Conservation (phyloP, 2,888 invertebrate species). For the Stenichneumon culpator region DNA sequence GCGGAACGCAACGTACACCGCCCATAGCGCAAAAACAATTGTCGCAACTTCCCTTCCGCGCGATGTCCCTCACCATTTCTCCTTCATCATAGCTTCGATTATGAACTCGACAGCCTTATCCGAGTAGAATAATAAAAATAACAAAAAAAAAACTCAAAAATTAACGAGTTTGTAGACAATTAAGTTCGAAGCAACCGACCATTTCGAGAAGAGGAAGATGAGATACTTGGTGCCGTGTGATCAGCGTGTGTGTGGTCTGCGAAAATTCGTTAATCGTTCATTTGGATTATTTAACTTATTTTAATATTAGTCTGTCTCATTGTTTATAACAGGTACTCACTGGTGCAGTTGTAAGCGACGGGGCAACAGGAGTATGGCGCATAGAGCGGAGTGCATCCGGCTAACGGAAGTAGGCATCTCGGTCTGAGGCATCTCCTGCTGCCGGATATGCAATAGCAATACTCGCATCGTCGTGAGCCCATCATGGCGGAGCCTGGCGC, state of each 20-base stretch:
- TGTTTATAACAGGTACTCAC: constrained; percentile 72
- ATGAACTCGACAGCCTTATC: constrained; percentile 89
- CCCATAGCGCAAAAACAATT: constrained; percentile 94
- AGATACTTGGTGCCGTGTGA: constrained; percentile 23
- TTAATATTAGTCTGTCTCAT: background rate
- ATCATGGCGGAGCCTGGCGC: constrained; percentile 94
- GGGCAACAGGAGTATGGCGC: constrained; percentile 92
- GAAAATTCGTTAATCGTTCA: background rate
- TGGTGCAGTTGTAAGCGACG: constrained; percentile 91
- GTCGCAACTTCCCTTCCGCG: constrained; percentile 89
- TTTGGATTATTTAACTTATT: background rate
- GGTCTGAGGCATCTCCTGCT: constrained; percentile 90
- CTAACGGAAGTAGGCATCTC: constrained; percentile 91
- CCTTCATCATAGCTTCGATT: constrained; percentile 90
- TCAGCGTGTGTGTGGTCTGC: constrained; percentile 48
- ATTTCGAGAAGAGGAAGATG: constrained; percentile 33
- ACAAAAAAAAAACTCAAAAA: background rate
- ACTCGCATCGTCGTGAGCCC: constrained; percentile 92
- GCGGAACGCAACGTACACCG: constrained; percentile 90
- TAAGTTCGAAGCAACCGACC: constrained; percentile 36
- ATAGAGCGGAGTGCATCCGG: constrained; percentile 89
- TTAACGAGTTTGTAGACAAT: background rate
- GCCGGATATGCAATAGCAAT: constrained; percentile 92
- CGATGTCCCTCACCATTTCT: constrained; percentile 88
- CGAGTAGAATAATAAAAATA: constrained; percentile 66